Evolutionary conservation across 2,113 vertebrate genomes (phyloP).

Genomic region (Cavia aperea): DNA sequence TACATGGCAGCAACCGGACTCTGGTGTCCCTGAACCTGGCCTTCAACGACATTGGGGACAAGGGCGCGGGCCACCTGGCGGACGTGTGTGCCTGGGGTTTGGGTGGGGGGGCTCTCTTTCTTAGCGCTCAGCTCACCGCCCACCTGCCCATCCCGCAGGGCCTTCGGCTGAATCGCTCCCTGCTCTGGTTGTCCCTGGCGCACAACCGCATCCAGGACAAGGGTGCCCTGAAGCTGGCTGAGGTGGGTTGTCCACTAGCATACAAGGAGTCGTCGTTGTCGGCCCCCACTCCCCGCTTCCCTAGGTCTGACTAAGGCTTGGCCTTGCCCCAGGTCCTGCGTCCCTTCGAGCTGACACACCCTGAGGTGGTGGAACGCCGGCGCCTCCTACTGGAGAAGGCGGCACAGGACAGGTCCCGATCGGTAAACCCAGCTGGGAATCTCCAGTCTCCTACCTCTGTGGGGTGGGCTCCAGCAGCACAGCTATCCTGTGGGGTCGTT

Average conservation of each 20-base stretch:
- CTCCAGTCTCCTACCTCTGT: background rate
- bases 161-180: conserved; percentile 82
- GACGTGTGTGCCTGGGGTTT: conserved; percentile 70
- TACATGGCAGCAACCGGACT: conserved; percentile 73
- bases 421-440: conserved; percentile 58
- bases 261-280: background rate
- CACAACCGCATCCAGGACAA: conserved; percentile 84
- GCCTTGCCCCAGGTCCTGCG: conserved; percentile 75
- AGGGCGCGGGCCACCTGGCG: conserved; percentile 81
- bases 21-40: conserved; percentile 82
- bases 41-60: conserved; percentile 85
- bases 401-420: conserved; percentile 55
- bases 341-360: conserved; percentile 81
- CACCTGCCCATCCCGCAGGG: conserved; percentile 71
- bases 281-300: background rate
- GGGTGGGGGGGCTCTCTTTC: fast-evolving
- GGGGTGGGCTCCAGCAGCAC: background rate
- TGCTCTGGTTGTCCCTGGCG: conserved; percentile 83
- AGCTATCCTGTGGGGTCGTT: background rate
- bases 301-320: fast-evolving
- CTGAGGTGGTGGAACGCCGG: conserved; percentile 83
- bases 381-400: conserved; percentile 74
- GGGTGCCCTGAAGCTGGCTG: conserved; percentile 80
- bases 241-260: conserved; percentile 68
- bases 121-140: background rate